Conservation (phyloP, 2,888 invertebrate species). For the Pammene aurita region DNA sequence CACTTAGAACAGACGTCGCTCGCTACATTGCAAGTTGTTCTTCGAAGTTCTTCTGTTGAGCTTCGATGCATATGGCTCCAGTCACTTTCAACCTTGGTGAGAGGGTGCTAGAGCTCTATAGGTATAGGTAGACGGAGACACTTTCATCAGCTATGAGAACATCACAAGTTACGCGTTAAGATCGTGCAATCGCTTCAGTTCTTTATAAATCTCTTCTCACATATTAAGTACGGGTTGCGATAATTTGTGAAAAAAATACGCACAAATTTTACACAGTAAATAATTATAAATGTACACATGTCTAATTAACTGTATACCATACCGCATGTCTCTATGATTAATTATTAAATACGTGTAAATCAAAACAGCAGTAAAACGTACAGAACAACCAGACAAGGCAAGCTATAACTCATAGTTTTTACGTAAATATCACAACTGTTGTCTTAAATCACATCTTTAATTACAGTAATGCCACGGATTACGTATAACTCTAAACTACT, state of each 20-base stretch:
- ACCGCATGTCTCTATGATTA: slow-evolving; percentile 7
- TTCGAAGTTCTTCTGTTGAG: no score
- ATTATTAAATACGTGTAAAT: slow-evolving; percentile 30
- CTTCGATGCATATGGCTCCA: no score
- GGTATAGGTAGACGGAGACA: no score
- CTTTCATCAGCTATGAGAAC: no score
- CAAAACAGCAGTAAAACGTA: slow-evolving; percentile 13
- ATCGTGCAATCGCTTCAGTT: no score
- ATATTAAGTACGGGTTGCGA: no score
- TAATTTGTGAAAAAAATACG: no score
- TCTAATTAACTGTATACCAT: background rate
- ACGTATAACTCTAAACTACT: background rate
- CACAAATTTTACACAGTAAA: background rate
- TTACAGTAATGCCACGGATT: slow-evolving; percentile 4
- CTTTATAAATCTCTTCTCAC: no score
- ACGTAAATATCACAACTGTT: slow-evolving; percentile 19
- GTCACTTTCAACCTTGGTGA: no score
- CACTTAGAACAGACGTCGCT: background rate
- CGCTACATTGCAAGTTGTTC: no score
- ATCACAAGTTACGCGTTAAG: no score
- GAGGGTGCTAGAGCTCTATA: no score
- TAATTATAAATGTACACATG: background rate
- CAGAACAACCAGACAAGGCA: background rate
- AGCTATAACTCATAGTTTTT: slow-evolving; percentile 24
- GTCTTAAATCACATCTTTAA: slow-evolving; percentile 24